Percentiles rank a stretch among this genome's conserved stretches.
phyloP scores from a whole-genome alignment of 2,113 vertebrate species.

The Arizona elegans region DNA sequence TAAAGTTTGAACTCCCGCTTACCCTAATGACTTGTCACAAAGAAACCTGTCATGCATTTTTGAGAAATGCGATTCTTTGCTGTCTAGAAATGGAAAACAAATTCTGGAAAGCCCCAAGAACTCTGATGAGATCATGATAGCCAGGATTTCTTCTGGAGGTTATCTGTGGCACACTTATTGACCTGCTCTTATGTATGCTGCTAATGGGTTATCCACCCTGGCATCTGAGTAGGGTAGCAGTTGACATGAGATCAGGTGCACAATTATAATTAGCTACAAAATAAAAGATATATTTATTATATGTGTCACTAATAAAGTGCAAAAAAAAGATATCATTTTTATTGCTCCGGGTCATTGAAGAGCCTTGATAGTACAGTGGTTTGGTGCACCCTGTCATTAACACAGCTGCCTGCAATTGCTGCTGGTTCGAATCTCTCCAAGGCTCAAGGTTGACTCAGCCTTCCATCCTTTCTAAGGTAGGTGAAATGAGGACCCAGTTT shows the following conservation, averaged over 20 bases:
- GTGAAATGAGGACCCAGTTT: too few species aligned
- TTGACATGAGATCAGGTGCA: slow-evolving; percentile 23
- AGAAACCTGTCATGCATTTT: background rate
- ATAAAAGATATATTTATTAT: slow-evolving; percentile 48
- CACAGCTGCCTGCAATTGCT: too few species aligned
- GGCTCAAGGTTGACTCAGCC: too few species aligned
- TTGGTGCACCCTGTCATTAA: too few species aligned
- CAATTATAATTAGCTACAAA: slow-evolving; percentile 52
- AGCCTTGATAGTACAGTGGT: too few species aligned
- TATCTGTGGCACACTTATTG: background rate
- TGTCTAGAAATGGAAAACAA: background rate
- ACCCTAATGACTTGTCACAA: background rate
- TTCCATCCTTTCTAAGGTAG: too few species aligned
- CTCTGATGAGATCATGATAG: background rate
- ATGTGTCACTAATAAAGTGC: slow-evolving; percentile 57
- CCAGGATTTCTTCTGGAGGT: background rate
- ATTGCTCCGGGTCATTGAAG: slow-evolving; percentile 47
- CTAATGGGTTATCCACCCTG: background rate
- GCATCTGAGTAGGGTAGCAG: background rate
- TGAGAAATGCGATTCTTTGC: background rate
- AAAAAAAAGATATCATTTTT: slow-evolving; percentile 43
- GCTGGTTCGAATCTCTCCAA: too few species aligned
- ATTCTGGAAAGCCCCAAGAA: background rate
- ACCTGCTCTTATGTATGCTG: accelerated
- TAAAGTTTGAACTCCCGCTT: background rate